phyloP scores from a whole-genome alignment of 2,888 invertebrate species.

The Hololepta plana region DNA sequence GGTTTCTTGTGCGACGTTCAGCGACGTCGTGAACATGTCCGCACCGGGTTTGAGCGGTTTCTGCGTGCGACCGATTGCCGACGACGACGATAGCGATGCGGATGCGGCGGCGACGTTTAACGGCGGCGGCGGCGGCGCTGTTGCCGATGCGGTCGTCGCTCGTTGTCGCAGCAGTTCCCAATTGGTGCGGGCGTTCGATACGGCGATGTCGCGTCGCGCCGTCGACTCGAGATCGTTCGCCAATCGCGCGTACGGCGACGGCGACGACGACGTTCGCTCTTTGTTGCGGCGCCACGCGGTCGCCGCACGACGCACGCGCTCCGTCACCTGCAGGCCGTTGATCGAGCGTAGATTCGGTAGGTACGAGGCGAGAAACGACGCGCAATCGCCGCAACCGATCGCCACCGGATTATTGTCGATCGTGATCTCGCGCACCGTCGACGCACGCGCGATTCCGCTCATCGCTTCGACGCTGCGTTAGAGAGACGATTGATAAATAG shows the following conservation, averaged over 20 bases:
- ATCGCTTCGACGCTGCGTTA: constrained; percentile 76
- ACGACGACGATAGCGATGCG: no score
- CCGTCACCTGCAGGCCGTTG: constrained; percentile 63
- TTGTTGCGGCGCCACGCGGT: constrained; percentile 66
- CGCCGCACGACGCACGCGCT: constrained; percentile 59
- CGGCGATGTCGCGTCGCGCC: no score
- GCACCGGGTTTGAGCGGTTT: constrained; percentile 23
- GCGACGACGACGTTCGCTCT: no score
- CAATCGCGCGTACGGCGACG: constrained; percentile 45
- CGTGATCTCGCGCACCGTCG: constrained; percentile 62
- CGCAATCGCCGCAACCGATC: constrained; percentile 47
- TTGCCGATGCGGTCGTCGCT: constrained; percentile 6
- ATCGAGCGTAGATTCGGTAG: constrained; percentile 53
- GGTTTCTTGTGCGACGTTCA: constrained; percentile 14
- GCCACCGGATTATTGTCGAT: constrained; percentile 76
- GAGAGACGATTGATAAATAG: constrained; percentile 4
- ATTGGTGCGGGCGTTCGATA: constrained; percentile 69
- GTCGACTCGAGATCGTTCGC: constrained; percentile 39
- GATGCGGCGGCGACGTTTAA: no score
- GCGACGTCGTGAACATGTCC: constrained; percentile 25
- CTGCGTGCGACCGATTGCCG: constrained; percentile 18
- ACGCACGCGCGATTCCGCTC: constrained; percentile 59
- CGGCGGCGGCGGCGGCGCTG: no score
- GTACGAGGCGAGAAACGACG: constrained; percentile 65
- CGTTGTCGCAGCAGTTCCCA: constrained; percentile 60